phyloP scores from a whole-genome alignment of 2,797 vertebrate genomes.

The Champsocephalus gunnari region DNA sequence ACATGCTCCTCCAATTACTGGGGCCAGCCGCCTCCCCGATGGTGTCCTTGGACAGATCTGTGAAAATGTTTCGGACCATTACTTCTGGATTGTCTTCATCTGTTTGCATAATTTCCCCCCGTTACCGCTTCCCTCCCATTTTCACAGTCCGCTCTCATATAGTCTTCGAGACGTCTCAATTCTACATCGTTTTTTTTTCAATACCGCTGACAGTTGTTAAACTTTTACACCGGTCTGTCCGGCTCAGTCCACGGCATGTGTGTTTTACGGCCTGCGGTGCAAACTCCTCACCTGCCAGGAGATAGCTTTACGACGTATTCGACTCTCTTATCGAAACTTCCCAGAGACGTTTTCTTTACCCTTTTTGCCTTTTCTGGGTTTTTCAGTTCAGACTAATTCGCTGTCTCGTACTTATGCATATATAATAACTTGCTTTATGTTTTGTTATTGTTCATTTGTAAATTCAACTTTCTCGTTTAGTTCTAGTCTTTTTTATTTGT shows the following conservation, averaged over 20 bases:
- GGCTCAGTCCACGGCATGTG: conserved; percentile 53
- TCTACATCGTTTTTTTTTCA: conserved; percentile 47
- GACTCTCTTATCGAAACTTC: conserved; percentile 43
- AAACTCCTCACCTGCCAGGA: conserved; percentile 66
- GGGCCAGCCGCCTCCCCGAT: conserved; percentile 80
- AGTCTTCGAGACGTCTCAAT: conserved; percentile 57
- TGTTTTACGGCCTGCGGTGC: conserved; percentile 61
- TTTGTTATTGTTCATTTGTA: too few species aligned
- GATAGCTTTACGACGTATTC: conserved; percentile 54
- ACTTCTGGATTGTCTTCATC: conserved; percentile 86
- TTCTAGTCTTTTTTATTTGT: too few species aligned
- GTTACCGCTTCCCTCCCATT: conserved; percentile 68
- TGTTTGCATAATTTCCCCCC: conserved; percentile 82
- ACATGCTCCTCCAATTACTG: conserved; percentile 84
- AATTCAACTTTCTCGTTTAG: too few species aligned
- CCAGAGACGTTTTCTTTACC: conserved; percentile 64
- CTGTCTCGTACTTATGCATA: conserved; percentile 80
- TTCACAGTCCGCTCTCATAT: conserved; percentile 52
- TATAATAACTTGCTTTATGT: too few species aligned
- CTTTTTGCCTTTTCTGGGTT: conserved; percentile 78
- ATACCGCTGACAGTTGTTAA: conserved; percentile 70
- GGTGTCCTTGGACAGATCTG: conserved; percentile 86
- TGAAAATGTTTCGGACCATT: conserved; percentile 84
- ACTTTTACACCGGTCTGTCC: conserved; percentile 65
- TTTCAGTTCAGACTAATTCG: conserved; percentile 96